Base-by-base conservation (phyloP, 2,797 vertebrate species). In the Mus caroli region DNA sequence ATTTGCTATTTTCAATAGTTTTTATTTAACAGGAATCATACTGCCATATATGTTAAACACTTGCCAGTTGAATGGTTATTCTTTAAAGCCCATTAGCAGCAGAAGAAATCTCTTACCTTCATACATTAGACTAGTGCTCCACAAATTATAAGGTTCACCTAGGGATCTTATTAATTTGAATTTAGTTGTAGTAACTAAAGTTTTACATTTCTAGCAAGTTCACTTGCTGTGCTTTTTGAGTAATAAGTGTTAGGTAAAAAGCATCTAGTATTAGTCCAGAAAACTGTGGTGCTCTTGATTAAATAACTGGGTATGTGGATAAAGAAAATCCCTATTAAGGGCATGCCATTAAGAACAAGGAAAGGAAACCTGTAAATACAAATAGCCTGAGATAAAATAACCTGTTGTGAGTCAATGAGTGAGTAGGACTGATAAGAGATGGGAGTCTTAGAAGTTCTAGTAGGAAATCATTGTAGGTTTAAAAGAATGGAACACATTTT, bases 81-180 rank as follows among this genome's bases (percentile, higher is more conserved):
- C 37, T 77, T 96, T 96, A 86, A 69, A 90, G 84, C 76, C 76
- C 40, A 76, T 34, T 95, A 86, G 89, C 31, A 82, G 83, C 88
- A 26, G 28, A 85, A 83, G 6, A 91, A 62, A 79, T 82, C 50
- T 79, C 20, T 95, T 93, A 90, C 20, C 37, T 50, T 84, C 71
- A 14, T 50, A 76, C 76, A 26, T 96, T 94, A 94, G 19, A 86
- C 4, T 13, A 76, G 22, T 91, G 26, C 14, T 88, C 69, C 75
- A 94, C 19, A 91, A 91, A 28, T 37, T 93, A 12, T 78, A 54
- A 43, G 50, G n/a, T 94, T 97, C 71, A 71, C 37, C 2, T 93
- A 82, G 50, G 4, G 12, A 97, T 75, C 43, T 95, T 76, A 12
- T 64, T 95, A 67, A 88, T 76, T 94, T 28, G 92, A 60, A 90